Percentiles rank a stretch among this genome's conserved stretches.
These are phyloP conservation scores for Amia ocellicauda DNA, from an alignment of 2,113 vertebrate species.

Conservation along the genomic window DNA sequence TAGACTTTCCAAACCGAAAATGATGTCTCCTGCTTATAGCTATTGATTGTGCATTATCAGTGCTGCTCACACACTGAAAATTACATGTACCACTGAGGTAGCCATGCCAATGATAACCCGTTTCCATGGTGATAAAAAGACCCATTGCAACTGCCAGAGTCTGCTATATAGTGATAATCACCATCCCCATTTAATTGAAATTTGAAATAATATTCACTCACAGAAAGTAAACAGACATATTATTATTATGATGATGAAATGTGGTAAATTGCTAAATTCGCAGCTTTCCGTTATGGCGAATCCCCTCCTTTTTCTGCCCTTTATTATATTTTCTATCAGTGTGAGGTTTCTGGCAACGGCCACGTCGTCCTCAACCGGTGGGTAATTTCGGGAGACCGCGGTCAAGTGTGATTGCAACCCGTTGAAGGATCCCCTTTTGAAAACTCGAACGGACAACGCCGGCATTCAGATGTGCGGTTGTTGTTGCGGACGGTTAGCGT, in stretches of 20 bases:
- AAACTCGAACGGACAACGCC: background rate
- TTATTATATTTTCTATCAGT: background rate
- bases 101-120: conserved; percentile 69
- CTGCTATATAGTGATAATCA: conserved; percentile 77
- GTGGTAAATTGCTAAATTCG: conserved; percentile 37
- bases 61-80: conserved; percentile 72
- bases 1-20: conserved; percentile 45
- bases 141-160: conserved; percentile 63
- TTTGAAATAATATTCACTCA: conserved; percentile 68
- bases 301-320: background rate
- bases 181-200: conserved; percentile 81
- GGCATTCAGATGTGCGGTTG: background rate
- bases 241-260: conserved; percentile 23
- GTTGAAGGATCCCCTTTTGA: background rate
- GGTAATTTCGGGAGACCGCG: background rate
- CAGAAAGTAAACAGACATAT: conserved; percentile 60
- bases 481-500: background rate
- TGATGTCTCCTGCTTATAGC: conserved; percentile 61
- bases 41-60: conserved; percentile 82
- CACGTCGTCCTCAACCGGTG: background rate
- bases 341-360: conserved; percentile 3
- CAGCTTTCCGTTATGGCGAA: conserved; percentile 38
- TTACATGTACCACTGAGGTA: conserved; percentile 73
- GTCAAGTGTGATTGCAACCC: background rate
- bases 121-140: conserved; percentile 80